Evolutionary conservation across 2,113 vertebrate species (phyloP).

Genomic region (Alosa alosa): DNA sequence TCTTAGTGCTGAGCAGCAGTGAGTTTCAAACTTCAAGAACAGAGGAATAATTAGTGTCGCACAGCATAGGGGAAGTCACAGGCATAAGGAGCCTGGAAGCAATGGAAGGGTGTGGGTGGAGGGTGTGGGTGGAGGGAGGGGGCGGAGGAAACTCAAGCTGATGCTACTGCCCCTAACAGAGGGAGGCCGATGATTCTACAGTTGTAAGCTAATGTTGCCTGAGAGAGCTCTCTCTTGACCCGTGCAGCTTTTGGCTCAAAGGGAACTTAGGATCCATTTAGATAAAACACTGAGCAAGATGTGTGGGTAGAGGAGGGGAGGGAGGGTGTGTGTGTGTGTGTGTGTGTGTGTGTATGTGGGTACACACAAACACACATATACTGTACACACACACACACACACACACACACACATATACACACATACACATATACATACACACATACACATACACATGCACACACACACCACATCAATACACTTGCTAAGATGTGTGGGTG

Average conservation of each 20-base stretch:
- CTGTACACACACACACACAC: too few species aligned
- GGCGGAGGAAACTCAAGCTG: not conserved
- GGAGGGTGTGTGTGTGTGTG: slow-evolving; percentile 23
- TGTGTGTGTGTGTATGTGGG: not conserved
- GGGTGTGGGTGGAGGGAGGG: not conserved
- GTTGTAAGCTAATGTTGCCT: not conserved
- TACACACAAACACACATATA: too few species aligned
- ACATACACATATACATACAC: too few species aligned
- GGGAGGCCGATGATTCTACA: too few species aligned
- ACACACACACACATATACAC: too few species aligned
- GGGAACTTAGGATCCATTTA: not conserved
- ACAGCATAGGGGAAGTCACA: not conserved
- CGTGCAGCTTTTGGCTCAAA: not conserved
- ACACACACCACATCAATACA: too few species aligned
- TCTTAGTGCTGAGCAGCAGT: not conserved
- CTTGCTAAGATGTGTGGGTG: too few species aligned
- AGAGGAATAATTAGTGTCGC: not conserved
- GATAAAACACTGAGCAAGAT: not conserved
- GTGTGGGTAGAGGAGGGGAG: not conserved
- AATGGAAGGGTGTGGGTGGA: not conserved
- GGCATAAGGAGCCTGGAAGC: not conserved
- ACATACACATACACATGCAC: too few species aligned
- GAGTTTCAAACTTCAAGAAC: not conserved
- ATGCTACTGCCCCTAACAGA: too few species aligned
- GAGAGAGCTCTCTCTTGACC: not conserved